Base-by-base conservation (phyloP, 2,888 invertebrate genomes). In the Ferdinandea cuprea region DNA sequence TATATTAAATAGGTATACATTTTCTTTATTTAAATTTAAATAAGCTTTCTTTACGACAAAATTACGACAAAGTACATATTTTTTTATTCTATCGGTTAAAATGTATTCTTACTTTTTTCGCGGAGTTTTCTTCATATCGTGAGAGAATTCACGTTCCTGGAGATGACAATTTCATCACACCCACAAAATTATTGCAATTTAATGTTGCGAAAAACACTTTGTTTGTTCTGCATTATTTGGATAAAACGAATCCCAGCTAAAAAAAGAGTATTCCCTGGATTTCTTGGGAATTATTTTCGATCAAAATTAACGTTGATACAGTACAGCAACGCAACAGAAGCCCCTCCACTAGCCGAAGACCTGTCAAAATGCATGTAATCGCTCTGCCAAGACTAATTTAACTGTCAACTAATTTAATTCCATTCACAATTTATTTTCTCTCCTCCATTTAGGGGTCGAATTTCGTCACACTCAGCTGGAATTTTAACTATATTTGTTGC, bases 41-140 rank as follows among this genome's bases (percentile, higher is more conserved):
- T 37, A 0, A 13, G 37, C 11, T 37, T 37, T 37, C n/a, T 13
- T 6, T 37, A n/a, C n/a, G n/a, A n/a, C n/a, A n/a, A n/a, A n/a
- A n/a, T n/a, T n/a, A n/a, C n/a, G n/a, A n/a, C n/a, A n/a, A n/a
- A n/a, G n/a, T n/a, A n/a, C n/a, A n/a, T n/a, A n/a, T n/a, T n/a
- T n/a, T n/a, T n/a, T n/a, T n/a, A n/a, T n/a, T n/a, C n/a, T n/a
- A n/a, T n/a, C n/a, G n/a, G n/a, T 15, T 37, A 15, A 15, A 7
- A 42, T 32, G 0, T 44, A 15, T 21, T 76, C 81, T 81, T 77
- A 81, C 81, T 21, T 71, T 68, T 77, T 76, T 8, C 40, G 59
- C 46, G 54, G 46, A 13, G 46, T 37, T 25, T 81, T 81, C 21
- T 37, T 59, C 81, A 72, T 71, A 9, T 3, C 48, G 13, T 21